Base-by-base conservation (phyloP, 2,888 invertebrate species). In the Oscheius sp. region DNA sequence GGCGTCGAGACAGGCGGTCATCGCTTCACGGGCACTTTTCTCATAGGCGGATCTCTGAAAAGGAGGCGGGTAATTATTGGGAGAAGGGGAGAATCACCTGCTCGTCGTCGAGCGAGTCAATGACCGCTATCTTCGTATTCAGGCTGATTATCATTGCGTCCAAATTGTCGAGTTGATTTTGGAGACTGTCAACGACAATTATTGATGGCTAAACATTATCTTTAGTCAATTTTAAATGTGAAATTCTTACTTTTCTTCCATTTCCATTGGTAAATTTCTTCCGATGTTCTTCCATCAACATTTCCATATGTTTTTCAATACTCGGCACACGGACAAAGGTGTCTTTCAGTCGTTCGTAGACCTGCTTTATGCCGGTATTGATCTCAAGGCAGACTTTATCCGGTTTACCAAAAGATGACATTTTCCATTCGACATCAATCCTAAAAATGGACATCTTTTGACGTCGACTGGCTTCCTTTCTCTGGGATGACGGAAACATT, bases 381-480 rank as follows among this genome's bases (percentile, higher is more conserved):
- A 88, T 74, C 71, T 85, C 79, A 1, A 85, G 59, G 61, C 85
- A 87, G n/a, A 85, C 75, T 72, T 84, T 81, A 73, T 87, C 87
- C 12, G 80, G 79, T 56, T 73, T 77, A 9, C 84, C 85, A 64
- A 83, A 82, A 27, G 77, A 75, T 16, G 73, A 76, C 16, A 83
- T 72, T 55, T 82, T 78, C 86, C 86, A 86, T 21, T 87, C 85
- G 35, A 74, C 76, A 27, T 87, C 85, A 16, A 86, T 78, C 66
- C 80, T 75, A 49, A 35, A 35, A 35, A 35, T 35, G 35, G 35
- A 35, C 35, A 35, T 35, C 35, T 35, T 35, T 35, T 35, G 35
- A 35, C 35, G 35, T 35, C 35, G 35, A 9, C 9, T 3, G 35
- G 35, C 35, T 35, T 35, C 35, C 35, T 35, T 35, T 35, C 35